Evolutionary conservation across 2,888 invertebrate genomes (phyloP).

Genomic region (Drosophila picticornis): DNA sequence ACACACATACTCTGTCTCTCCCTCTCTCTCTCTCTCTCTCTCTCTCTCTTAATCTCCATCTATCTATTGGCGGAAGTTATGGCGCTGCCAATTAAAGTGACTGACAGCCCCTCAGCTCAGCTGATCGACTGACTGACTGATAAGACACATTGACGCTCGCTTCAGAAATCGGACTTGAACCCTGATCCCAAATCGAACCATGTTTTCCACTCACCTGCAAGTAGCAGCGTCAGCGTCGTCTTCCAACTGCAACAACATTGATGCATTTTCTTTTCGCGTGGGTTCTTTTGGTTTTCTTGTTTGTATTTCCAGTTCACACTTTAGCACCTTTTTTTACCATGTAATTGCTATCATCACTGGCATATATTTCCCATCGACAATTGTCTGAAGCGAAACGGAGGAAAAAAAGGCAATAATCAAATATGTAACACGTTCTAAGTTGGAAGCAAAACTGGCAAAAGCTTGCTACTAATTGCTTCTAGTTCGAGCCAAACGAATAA

Average conservation of each 20-base stretch:
- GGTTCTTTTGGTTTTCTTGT: not conserved
- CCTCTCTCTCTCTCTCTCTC: not conserved
- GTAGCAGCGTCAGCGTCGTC: constrained; percentile 32
- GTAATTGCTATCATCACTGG: constrained; percentile 29
- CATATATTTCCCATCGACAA: not conserved
- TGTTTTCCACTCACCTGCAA: constrained; percentile 60
- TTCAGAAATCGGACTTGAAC: not conserved
- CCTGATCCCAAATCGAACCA: constrained; percentile 19
- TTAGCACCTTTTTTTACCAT: constrained; percentile 9
- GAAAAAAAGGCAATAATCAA: not conserved
- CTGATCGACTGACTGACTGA: constrained; percentile 24
- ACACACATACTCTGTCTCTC: no score
- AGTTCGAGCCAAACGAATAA: constrained; percentile 15
- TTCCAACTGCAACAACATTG: constrained; percentile 51
- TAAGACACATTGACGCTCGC: constrained; percentile 19
- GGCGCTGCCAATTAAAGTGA: constrained; percentile 47
- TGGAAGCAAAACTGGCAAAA: not conserved
- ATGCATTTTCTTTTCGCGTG: constrained; percentile 47
- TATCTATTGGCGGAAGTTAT: constrained; percentile 27
- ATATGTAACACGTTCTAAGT: not conserved
- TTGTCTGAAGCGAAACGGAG: not conserved
- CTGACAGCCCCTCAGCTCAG: constrained; percentile 30
- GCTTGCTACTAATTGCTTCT: constrained; percentile 27
- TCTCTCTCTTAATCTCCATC: not conserved
- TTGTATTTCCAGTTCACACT: constrained; percentile 29